Percentiles rank a stretch among this genome's conserved stretches.
These are phyloP conservation scores for Podarcis lilfordi DNA, from an alignment of 2,797 vertebrate genomes.

Conservation along the genomic window DNA sequence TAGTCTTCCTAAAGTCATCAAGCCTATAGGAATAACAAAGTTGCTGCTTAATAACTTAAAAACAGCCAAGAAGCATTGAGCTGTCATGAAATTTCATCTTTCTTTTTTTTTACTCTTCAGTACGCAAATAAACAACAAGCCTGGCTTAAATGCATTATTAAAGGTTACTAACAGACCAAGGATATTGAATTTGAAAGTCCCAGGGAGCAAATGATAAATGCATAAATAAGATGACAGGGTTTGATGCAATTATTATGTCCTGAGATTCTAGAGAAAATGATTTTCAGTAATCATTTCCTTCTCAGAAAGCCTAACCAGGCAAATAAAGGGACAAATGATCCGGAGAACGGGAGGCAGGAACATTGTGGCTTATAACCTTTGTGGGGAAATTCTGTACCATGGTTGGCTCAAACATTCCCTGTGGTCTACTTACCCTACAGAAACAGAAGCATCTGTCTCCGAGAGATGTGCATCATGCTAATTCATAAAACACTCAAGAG, in stretches of 20 bases:
- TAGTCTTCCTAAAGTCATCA: conserved; percentile 48
- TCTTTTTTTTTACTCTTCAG: conserved; percentile 37
- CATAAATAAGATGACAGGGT: conserved; percentile 66
- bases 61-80: conserved; percentile 38
- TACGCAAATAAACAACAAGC: conserved; percentile 64
- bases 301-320: conserved; percentile 59
- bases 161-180: conserved; percentile 68
- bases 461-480: neutral
- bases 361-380: conserved; percentile 28
- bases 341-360: conserved; percentile 37
- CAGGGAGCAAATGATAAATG: conserved; percentile 67
- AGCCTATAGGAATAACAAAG: conserved; percentile 50
- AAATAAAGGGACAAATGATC: conserved; percentile 52
- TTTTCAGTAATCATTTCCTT: conserved; percentile 67
- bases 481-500: neutral
- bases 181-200: conserved; percentile 70
- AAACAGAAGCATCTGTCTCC: neutral
- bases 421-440: neutral
- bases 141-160: conserved; percentile 68
- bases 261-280: conserved; percentile 68
- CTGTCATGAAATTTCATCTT: conserved; percentile 59
- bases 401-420: conserved; percentile 31
- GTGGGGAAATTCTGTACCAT: conserved; percentile 24
- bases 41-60: conserved; percentile 43
- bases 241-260: conserved; percentile 70